These are phyloP conservation scores for Prinia subflava DNA, from an alignment of 2,113 vertebrate species.

Conservation along the genomic window DNA sequence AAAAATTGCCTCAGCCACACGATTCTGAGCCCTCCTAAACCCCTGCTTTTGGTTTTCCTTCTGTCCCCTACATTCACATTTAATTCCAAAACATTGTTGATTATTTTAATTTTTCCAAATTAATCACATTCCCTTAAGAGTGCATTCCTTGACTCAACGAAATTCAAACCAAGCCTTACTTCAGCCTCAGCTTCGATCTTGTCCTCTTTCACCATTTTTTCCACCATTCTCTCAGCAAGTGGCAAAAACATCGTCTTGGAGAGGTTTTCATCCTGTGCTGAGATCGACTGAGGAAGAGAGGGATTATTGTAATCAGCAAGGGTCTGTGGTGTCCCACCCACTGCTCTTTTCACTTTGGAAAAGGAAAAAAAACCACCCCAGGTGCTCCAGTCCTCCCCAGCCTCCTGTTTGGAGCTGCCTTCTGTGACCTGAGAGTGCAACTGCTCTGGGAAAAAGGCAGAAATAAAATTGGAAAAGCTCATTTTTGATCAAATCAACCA, in stretches of 20 bases:
- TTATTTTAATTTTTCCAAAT: neutral
- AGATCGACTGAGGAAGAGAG: slow-evolving; percentile 85
- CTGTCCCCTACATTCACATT: neutral
- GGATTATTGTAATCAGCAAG: neutral
- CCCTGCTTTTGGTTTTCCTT: neutral
- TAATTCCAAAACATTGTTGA: neutral
- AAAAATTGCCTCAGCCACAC: neutral
- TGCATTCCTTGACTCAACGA: neutral
- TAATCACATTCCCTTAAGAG: neutral
- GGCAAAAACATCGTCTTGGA: slow-evolving; percentile 98
- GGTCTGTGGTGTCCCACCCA: neutral
- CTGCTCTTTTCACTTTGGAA: neutral
- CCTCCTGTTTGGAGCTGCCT: neutral
- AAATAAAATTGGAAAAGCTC: neutral
- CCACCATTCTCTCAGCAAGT: slow-evolving; percentile 97
- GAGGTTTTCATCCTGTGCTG: slow-evolving; percentile 95
- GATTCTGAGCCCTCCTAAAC: neutral
- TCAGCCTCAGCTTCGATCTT: slow-evolving; percentile 99
- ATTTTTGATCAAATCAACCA: neutral
- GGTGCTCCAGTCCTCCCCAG: neutral
- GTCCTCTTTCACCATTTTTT: slow-evolving; percentile 99
- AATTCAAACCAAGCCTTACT: slow-evolving; percentile 69
- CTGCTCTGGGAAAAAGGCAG: neutral
- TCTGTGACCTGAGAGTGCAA: neutral
- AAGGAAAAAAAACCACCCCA: neutral